phyloP scores from a whole-genome alignment of 2,113 vertebrate species.

The Triplophysa tibetana region DNA sequence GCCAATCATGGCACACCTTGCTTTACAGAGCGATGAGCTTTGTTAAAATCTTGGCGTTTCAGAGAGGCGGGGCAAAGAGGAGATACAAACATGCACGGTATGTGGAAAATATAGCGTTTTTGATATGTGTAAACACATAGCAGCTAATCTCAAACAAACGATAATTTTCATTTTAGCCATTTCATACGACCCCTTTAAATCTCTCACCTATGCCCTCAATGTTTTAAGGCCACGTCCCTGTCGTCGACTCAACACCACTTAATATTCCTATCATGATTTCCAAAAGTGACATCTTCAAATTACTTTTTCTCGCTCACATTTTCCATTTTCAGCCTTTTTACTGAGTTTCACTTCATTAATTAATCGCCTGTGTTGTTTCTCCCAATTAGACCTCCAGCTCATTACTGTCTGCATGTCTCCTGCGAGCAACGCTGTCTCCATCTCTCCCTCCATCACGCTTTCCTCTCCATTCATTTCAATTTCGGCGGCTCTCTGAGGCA shows the following conservation, averaged over 20 bases:
- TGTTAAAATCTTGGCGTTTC: no score
- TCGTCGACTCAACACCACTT: neutral
- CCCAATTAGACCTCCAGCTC: constrained; percentile 71
- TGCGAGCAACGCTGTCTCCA: constrained; percentile 37
- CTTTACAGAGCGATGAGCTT: no score
- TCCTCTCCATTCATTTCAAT: constrained; percentile 34
- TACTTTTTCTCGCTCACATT: constrained; percentile 24
- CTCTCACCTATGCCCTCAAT: neutral
- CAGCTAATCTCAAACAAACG: no score
- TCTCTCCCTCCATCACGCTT: constrained; percentile 22
- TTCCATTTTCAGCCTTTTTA: constrained; percentile 2
- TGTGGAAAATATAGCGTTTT: no score
- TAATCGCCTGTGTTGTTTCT: constrained; percentile 59
- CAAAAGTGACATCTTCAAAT: constrained; percentile 17
- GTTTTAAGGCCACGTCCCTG: constrained; percentile 29
- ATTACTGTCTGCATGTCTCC: constrained; percentile 65
- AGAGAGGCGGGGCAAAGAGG: no score
- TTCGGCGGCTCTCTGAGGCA: constrained; percentile 56
- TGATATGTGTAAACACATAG: no score
- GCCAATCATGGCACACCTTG: no score
- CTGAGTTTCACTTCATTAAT: constrained; percentile 62
- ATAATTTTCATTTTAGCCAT: no score
- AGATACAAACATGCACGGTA: no score
- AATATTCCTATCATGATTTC: constrained; percentile 27
- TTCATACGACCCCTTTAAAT: no score